Conservation (phyloP, 1,140 invertebrate species). For the Dendroctonus ponderosae region DNA sequence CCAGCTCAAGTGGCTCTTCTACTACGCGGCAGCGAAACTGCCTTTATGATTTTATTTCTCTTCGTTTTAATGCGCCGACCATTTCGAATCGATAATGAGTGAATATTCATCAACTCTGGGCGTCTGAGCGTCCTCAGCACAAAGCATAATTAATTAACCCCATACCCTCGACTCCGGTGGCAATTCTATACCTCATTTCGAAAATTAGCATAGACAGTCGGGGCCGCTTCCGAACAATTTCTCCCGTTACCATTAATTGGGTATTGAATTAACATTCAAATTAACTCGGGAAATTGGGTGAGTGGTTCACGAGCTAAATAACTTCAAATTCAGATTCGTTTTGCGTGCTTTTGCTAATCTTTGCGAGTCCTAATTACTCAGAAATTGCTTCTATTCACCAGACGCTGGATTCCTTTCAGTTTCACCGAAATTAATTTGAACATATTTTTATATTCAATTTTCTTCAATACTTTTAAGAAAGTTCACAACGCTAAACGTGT, state of each 20-base stretch:
- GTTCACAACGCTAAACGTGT: no score
- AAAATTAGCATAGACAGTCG: conserved; percentile 33
- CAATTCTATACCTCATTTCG: conserved; percentile 31
- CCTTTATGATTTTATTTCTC: not conserved
- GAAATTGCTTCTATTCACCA: no score
- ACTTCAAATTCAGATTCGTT: no score
- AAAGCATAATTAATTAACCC: conserved; percentile 32
- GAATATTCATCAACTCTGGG: conserved; percentile 25
- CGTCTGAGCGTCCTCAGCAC: conserved; percentile 23
- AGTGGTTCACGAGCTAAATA: not conserved
- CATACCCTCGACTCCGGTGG: conserved; percentile 17
- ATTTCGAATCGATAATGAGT: conserved; percentile 23
- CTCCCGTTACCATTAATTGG: conserved; percentile 24
- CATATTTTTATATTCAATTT: no score
- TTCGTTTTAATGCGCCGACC: conserved; percentile 10
- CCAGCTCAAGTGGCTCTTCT: no score
- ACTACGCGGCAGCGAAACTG: no score
- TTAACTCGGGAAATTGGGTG: conserved; percentile 20
- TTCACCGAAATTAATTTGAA: no score
- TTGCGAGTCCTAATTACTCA: no score
- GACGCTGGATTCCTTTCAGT: no score
- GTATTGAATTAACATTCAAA: conserved; percentile 30
- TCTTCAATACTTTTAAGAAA: no score
- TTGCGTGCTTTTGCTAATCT: no score
- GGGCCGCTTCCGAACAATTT: conserved; percentile 28